These are phyloP conservation scores for Agrenia bidenticulata DNA, from an alignment of 2,888 invertebrate genomes.

Conservation along the genomic window DNA sequence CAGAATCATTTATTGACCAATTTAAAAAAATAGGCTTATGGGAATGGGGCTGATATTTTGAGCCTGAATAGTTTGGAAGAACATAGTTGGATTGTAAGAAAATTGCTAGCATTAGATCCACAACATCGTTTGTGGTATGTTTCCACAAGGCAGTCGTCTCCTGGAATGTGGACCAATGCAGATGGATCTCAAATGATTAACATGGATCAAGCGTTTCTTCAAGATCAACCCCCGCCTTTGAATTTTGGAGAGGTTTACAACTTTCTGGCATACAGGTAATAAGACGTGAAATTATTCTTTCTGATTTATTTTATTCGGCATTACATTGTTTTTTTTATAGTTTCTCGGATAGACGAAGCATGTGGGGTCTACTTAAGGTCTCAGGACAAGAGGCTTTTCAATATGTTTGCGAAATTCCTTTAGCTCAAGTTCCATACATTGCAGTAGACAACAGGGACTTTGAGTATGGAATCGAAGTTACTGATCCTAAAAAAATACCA, in stretches of 20 bases:
- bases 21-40: constrained; percentile 64
- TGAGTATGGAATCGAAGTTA: constrained; percentile 81
- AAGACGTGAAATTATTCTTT: constrained; percentile 6
- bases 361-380: constrained; percentile 83
- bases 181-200: constrained; percentile 77
- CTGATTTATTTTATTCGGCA: background rate
- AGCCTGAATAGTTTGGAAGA: constrained; percentile 80
- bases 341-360: constrained; percentile 63
- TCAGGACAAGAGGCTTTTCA: constrained; percentile 73
- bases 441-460: constrained; percentile 70
- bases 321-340: constrained; percentile 51
- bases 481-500: constrained; percentile 77
- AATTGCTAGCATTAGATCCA: constrained; percentile 78
- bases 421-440: constrained; percentile 69
- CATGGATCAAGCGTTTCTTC: constrained; percentile 79
- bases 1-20: background rate
- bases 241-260: constrained; percentile 63
- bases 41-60: constrained; percentile 68
- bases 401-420: constrained; percentile 85
- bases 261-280: constrained; percentile 73
- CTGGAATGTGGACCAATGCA: constrained; percentile 76
- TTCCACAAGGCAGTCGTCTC: constrained; percentile 64
- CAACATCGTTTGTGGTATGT: constrained; percentile 85
- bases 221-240: constrained; percentile 56
- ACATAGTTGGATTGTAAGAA: constrained; percentile 80